These are phyloP conservation scores for Branchipolynoe longqiensis DNA, from an alignment of 2,888 invertebrate species.

Conservation along the genomic window DNA sequence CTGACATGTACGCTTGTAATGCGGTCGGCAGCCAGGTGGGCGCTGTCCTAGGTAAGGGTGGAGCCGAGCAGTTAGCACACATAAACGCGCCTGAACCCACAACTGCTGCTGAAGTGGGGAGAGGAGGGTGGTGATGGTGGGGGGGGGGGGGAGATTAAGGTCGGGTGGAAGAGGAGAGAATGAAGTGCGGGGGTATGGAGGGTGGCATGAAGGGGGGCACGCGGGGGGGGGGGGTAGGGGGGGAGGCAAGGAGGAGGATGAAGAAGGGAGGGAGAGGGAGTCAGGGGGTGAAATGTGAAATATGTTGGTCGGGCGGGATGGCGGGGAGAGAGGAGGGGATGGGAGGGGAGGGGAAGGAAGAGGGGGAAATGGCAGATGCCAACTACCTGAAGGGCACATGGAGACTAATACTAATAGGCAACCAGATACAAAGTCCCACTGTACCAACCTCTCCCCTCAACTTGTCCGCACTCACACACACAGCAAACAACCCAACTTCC, in stretches of 20 bases:
- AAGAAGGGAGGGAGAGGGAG: background rate
- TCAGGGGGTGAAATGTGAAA: background rate
- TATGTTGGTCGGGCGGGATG: background rate
- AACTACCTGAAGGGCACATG: too few relatives aligned
- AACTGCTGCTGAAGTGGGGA: background rate
- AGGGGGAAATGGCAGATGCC: too few relatives aligned
- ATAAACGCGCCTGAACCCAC: background rate
- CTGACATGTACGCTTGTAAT: too few relatives aligned
- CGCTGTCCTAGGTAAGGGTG: conserved; percentile 29
- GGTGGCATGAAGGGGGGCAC: background rate
- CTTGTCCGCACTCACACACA: too few relatives aligned
- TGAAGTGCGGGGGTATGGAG: background rate
- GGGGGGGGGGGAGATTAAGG: background rate
- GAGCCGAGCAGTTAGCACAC: background rate
- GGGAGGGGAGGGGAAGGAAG: background rate
- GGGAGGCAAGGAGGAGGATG: background rate
- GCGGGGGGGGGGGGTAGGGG: background rate
- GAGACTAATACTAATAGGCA: too few relatives aligned
- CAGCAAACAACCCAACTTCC: too few relatives aligned
- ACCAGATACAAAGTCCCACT: too few relatives aligned
- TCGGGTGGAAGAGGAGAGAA: background rate
- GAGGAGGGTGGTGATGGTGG: background rate
- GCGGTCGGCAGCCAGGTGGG: conserved; percentile 34
- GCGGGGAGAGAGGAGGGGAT: background rate
- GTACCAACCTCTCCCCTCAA: too few relatives aligned